Conservation (phyloP, 2,888 invertebrate genomes). For the Ephialtes manifestator region DNA sequence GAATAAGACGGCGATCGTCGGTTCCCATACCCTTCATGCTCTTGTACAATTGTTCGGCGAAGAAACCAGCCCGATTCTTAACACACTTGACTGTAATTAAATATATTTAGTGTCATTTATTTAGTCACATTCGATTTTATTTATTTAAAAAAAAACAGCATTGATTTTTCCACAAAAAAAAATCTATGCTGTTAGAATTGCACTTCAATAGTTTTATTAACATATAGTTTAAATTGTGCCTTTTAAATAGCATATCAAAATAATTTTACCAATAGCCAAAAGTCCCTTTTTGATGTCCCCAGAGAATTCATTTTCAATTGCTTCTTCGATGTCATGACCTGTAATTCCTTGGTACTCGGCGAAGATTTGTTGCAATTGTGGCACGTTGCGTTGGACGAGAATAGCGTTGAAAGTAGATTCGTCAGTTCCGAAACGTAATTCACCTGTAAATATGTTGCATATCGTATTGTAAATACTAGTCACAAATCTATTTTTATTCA, state of each 20-base stretch:
- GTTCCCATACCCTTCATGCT: constrained; percentile 97
- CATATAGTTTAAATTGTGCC: not conserved
- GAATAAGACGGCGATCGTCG: constrained; percentile 94
- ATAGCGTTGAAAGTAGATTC: constrained; percentile 95
- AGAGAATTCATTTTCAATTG: constrained; percentile 94
- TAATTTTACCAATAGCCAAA: constrained; percentile 89
- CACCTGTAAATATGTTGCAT: constrained; percentile 84
- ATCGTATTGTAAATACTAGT: constrained; percentile 33
- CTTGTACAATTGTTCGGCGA: constrained; percentile 94
- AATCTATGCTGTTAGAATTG: too few species aligned
- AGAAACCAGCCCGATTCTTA: constrained; percentile 93
- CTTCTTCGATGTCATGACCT: constrained; percentile 93
- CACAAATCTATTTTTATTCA: constrained; percentile 28
- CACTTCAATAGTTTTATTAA: too few species aligned
- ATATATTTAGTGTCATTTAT: constrained; percentile 1
- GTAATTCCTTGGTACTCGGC: constrained; percentile 92
- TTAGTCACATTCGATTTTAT: not conserved
- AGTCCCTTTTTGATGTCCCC: constrained; percentile 93
- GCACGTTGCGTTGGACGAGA: constrained; percentile 92
- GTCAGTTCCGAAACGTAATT: constrained; percentile 92
- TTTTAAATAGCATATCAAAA: not conserved
- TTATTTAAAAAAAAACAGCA: too few species aligned
- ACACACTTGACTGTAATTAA: constrained; percentile 90
- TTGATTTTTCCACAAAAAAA: too few species aligned
- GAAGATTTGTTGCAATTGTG: constrained; percentile 89